Percentiles rank a stretch among this genome's conserved stretches.
phyloP scores from a whole-genome alignment of 2,797 vertebrate genomes.

The Sylvia borin region DNA sequence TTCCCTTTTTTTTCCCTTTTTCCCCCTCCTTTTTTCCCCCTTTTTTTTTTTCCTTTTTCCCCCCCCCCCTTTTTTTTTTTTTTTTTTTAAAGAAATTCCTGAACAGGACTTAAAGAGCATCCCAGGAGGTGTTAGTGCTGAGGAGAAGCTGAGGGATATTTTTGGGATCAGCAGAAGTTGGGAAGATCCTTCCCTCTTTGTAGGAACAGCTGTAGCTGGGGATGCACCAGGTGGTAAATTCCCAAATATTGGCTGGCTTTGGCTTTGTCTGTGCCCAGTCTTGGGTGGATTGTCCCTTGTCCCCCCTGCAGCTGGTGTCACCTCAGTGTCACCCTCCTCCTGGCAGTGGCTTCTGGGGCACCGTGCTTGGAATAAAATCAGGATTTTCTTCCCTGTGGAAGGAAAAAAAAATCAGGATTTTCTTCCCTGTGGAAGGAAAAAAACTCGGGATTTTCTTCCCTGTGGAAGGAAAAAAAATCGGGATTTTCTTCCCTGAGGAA shows the following conservation, averaged over 20 bases:
- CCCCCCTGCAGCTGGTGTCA: not conserved
- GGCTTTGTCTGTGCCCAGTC: not conserved
- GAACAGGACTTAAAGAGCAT: accelerated
- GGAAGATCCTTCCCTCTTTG: not conserved
- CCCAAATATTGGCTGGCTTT: accelerated
- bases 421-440: too few species aligned
- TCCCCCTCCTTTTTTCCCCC: too few species aligned
- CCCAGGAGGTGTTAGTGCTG: not conserved
- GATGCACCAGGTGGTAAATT: not conserved
- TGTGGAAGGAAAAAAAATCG: too few species aligned
- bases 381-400: not conserved
- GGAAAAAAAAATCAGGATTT: too few species aligned
- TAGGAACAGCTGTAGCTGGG: not conserved
- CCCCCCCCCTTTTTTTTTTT: too few species aligned
- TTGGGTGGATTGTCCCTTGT: not conserved
- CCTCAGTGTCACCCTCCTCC: not conserved
- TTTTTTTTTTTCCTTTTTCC: too few species aligned
- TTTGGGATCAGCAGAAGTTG: not conserved
- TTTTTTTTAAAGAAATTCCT: not conserved
- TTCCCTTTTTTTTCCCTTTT: too few species aligned
- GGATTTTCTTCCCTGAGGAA: not conserved
- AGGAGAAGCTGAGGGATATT: not conserved
- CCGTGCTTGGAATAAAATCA: accelerated
- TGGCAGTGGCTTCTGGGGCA: not conserved
- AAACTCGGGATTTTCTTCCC: too few species aligned